These are phyloP conservation scores for Shargacucullia verbasci DNA, from an alignment of 2,888 invertebrate genomes.

Conservation along the genomic window DNA sequence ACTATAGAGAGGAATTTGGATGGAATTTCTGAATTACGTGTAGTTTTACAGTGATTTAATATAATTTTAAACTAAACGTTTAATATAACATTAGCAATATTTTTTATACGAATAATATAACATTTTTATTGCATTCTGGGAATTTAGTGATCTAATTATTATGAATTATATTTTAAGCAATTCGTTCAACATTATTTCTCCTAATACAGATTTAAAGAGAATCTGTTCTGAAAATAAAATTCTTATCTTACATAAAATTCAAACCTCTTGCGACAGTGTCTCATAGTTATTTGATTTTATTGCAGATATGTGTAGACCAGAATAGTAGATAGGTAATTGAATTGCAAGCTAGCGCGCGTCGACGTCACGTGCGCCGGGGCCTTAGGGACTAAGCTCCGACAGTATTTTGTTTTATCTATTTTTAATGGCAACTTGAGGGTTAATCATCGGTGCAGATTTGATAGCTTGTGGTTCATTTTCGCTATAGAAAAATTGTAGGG, in stretches of 20 bases:
- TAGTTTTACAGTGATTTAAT: too few relatives aligned
- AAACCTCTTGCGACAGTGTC: slow-evolving; percentile 52
- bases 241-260: slow-evolving; percentile 27
- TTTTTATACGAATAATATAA: too few relatives aligned
- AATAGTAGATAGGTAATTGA: slow-evolving; percentile 78
- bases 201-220: slow-evolving; percentile 17
- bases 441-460: slow-evolving; percentile 79
- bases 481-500: slow-evolving; percentile 51
- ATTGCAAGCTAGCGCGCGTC: slow-evolving; percentile 74
- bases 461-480: slow-evolving; percentile 69
- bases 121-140: too few relatives aligned
- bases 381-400: slow-evolving; percentile 71
- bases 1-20: not conserved
- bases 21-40: too few relatives aligned
- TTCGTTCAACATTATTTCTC: not conserved
- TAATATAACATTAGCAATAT: too few relatives aligned
- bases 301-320: slow-evolving; percentile 65
- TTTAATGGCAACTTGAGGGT: slow-evolving; percentile 82
- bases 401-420: slow-evolving; percentile 86
- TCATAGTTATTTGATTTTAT: slow-evolving; percentile 71
- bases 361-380: slow-evolving; percentile 72
- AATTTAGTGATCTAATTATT: not conserved
- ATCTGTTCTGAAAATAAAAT: slow-evolving; percentile 21
- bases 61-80: too few relatives aligned
- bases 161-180: not conserved